Base-by-base conservation (phyloP, 35 echinoderm and acorn worm genomes). In the Apostichopus californicus region DNA sequence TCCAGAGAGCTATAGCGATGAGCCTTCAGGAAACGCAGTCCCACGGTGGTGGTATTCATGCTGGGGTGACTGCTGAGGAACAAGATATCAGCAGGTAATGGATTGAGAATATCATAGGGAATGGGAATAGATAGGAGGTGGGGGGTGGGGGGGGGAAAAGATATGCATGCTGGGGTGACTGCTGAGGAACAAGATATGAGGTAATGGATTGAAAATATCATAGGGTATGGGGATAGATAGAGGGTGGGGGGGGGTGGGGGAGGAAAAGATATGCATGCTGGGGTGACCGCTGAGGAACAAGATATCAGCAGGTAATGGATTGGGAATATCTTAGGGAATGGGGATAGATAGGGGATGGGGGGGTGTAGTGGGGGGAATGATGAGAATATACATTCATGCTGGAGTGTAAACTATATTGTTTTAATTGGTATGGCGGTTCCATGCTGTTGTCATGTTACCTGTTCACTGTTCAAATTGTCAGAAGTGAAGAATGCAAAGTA, bases 21-120 rank as follows among this genome's bases (percentile, higher is more conserved):
- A 96, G 95, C 18, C 89, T 99, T 7, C 95, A 94, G 73, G 93
- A 98, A 9, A 93, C 68, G 9, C 57, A 68, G 25, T 10, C 60
- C 0, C 57, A 87, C 5, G 65, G 61, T 24, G 57, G 73, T 12
- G 80, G 88, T 15, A 81, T 79, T 11, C 91, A 87, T 34, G 93
- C 94, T 21, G 97, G 95, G 3, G 92, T 99, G 4, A 96, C 97
- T 6, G 91, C 97, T 9, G 97, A 98, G 57, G 97, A 98, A 68
- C 97, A 98, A 34, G 97, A 98, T 60, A 94, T 98, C 13, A 98
- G 97, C 93, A 93, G 97, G 97, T 98, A 82, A 75, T 88, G 80
- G 11, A 66, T 46, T 46, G 34, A 46, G 34, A 46, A 46, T 46
- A 46, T 46, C 34, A 46, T 3, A 46, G 34, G 34, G 34, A 46